Conservation (phyloP, 2,888 invertebrate species). For the Meganola albula region DNA sequence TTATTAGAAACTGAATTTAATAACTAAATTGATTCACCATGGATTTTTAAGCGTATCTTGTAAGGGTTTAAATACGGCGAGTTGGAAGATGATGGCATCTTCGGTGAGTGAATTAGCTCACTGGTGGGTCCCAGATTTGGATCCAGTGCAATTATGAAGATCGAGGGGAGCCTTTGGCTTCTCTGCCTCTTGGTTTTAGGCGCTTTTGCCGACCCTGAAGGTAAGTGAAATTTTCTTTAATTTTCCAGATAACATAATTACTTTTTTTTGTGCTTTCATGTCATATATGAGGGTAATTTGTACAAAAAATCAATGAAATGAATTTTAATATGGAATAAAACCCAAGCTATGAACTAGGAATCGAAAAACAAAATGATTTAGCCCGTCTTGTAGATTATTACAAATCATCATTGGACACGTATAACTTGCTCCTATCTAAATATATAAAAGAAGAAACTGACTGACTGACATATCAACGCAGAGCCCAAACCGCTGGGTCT, state of each 20-base stretch:
- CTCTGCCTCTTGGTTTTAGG: conserved; percentile 28
- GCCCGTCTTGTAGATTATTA: too few species aligned
- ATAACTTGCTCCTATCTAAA: too few species aligned
- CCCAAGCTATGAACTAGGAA: too few species aligned
- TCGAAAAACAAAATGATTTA: too few species aligned
- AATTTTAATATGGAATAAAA: too few species aligned
- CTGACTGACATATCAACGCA: too few species aligned
- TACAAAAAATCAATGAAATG: too few species aligned
- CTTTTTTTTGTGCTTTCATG: conserved; percentile 5
- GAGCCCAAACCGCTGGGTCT: too few species aligned
- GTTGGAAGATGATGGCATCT: conserved; percentile 32
- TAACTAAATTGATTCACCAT: conserved; percentile 53
- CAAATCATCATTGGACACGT: too few species aligned
- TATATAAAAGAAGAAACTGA: too few species aligned
- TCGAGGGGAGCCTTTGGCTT: conserved; percentile 29
- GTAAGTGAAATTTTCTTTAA: conserved; percentile 23
- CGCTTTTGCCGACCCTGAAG: conserved; percentile 19
- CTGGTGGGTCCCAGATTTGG: conserved; percentile 35
- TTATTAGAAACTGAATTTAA: conserved; percentile 43
- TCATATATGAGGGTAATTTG: conserved; percentile 19
- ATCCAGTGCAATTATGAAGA: conserved; percentile 33
- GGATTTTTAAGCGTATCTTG: conserved; percentile 47
- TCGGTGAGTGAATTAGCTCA: conserved; percentile 45
- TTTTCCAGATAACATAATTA: neutral
- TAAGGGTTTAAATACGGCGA: conserved; percentile 43